Percentiles rank a stretch among this genome's conserved stretches.
phyloP scores from a whole-genome alignment of 2,113 vertebrate species.

The Lipotes vexillifer region DNA sequence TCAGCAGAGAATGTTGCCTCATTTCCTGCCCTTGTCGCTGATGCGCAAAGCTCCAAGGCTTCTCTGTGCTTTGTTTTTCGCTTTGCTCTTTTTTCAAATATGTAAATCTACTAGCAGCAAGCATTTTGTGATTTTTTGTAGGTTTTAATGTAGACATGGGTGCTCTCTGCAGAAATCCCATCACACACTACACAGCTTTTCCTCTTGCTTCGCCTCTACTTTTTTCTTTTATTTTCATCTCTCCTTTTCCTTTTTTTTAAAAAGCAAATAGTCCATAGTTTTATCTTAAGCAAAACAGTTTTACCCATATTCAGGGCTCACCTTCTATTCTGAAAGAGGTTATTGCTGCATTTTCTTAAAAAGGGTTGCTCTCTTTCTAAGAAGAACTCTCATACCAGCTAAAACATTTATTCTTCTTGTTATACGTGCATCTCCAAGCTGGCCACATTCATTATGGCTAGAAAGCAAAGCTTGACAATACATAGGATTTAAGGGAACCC shows the following conservation, averaged over 20 bases:
- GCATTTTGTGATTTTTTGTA: conserved; percentile 33
- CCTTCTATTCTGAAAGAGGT: not conserved
- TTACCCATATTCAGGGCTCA: not conserved
- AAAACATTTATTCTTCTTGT: not conserved
- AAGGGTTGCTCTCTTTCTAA: not conserved
- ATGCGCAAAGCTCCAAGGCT: not conserved
- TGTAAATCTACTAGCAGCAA: not conserved
- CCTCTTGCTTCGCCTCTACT: not conserved
- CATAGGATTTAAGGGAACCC: not conserved
- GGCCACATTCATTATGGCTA: not conserved
- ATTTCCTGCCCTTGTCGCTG: not conserved
- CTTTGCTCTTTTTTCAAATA: not conserved
- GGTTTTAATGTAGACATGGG: not conserved
- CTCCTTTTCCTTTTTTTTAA: not conserved
- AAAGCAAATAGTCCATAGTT: not conserved
- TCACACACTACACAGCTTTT: not conserved
- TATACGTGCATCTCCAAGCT: not conserved
- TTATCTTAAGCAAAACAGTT: not conserved
- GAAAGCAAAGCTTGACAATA: not conserved
- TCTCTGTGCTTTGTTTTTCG: not conserved
- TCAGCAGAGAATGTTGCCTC: not conserved
- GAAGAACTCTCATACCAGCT: not conserved
- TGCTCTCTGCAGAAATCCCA: not conserved
- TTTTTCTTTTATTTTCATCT: not conserved
- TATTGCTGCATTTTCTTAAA: not conserved